Evolutionary conservation across 1,140 invertebrate species (phyloP), one percentile per base, ranked within the genome.

Genomic region (Drosophila suzukii): DNA sequence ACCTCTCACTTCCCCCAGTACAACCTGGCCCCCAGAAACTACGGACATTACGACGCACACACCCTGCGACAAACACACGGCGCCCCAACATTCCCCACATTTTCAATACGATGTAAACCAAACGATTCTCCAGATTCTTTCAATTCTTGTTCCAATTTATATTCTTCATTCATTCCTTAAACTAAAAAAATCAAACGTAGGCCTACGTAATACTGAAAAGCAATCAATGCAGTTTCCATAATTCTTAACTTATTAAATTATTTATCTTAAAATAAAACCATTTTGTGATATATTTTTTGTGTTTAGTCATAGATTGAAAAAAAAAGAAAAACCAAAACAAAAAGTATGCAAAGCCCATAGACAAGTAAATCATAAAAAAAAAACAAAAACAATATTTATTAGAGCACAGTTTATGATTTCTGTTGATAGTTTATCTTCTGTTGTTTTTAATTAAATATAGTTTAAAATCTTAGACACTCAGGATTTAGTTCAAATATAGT

Each of bases 201-300:
- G 56, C 72, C 55, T 50, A 30, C 58, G 60, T 82, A 43, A 76
- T 76, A 82, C 72, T 88, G 50, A 68, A 81, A 43, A 27, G 47
- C 65, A 68, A 68, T 44, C 47, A 68, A 68, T 68, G 65, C 65
- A 43, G 47, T 68, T 66, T 66, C 65, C 65, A 68, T 68, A 68
- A 68, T 32, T 68, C 38, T 47, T 70, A 67, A 63, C 63, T 67
- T 63, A 68, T 67, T 57, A 41, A 49, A 58, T 58, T 72, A 71
- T 72, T 72, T 72, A 72, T 70, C 36, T 50, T 71, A 68, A 70
- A 80, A 51, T 61, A 65, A 68, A 71, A 50, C 47, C 65, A 81
- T 86, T 77, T 63, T 88, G 83, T 83, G 79, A 88, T 88, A 88
- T 79, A 53, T 62, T 80, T 75, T 68, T 71, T 71, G 65, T 58